These are phyloP conservation scores for Dissostichus mawsoni DNA, from an alignment of 2,113 vertebrate species.

Conservation along the genomic window DNA sequence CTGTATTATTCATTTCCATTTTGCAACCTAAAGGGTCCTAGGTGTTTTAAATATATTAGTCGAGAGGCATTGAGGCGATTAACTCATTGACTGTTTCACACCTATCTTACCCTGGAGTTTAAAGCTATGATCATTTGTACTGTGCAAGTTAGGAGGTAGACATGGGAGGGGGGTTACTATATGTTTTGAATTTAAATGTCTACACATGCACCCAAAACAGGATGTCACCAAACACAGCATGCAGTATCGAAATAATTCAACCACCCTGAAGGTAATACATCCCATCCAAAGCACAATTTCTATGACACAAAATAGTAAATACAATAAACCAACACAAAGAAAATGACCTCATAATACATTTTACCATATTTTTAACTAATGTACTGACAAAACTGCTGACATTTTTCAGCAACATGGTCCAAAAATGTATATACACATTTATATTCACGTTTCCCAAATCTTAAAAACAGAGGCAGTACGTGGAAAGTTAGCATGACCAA, in stretches of 20 bases:
- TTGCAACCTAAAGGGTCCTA: neutral
- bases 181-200: neutral
- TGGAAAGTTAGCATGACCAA: neutral
- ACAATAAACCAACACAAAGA: no score
- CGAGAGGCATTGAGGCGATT: neutral
- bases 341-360: no score
- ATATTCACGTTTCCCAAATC: neutral
- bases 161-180: neutral
- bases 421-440: neutral
- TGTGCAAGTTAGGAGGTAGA: neutral
- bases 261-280: neutral
- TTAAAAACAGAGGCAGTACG: neutral
- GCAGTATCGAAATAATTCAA: neutral
- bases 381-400: neutral
- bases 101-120: neutral
- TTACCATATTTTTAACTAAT: no score
- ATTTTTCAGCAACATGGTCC: neutral
- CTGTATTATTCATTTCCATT: neutral
- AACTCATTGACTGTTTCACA: neutral
- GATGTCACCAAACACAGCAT: slow-evolving; percentile 1
- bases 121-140: neutral
- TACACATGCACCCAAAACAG: neutral
- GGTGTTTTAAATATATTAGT: neutral
- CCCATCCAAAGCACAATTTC: neutral
- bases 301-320: neutral